These are phyloP conservation scores for Paralvinella palmiformis DNA, from an alignment of 1,140 invertebrate species.

Conservation along the genomic window DNA sequence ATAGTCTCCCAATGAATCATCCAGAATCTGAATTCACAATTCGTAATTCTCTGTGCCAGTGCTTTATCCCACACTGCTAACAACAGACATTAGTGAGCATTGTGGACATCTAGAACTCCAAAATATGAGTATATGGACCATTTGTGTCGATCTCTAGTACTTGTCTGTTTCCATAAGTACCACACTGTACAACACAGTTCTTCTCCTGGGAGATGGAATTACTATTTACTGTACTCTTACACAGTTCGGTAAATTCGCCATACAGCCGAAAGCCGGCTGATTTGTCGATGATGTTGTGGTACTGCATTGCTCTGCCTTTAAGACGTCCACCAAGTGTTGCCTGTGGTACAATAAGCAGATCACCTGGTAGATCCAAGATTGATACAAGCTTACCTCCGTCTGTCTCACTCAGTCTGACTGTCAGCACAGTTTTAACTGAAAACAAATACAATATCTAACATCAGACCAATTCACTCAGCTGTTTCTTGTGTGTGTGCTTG, in stretches of 20 bases:
- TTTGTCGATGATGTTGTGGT: constrained; percentile 51
- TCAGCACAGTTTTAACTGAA: constrained; percentile 45
- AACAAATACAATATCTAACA: constrained; percentile 16
- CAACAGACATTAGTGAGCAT: too few species aligned
- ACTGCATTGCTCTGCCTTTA: constrained; percentile 52
- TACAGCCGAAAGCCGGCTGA: constrained; percentile 45
- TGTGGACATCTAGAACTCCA: constrained; percentile 45
- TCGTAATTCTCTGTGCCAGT: too few species aligned
- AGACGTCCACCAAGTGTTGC: constrained; percentile 51
- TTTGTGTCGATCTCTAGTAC: constrained; percentile 50
- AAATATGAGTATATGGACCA: constrained; percentile 51
- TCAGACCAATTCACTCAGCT: neutral
- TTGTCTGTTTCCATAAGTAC: constrained; percentile 52
- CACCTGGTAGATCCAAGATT: constrained; percentile 44
- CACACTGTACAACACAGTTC: constrained; percentile 33
- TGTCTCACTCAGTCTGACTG: constrained; percentile 36
- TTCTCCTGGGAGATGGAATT: constrained; percentile 22
- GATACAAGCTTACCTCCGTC: constrained; percentile 39
- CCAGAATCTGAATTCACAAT: too few species aligned
- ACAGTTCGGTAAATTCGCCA: constrained; percentile 32
- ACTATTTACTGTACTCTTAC: constrained; percentile 22
- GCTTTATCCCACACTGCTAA: too few species aligned
- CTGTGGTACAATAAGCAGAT: constrained; percentile 52
- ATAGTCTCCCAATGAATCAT: too few species aligned
- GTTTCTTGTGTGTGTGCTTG: neutral